phyloP scores from a whole-genome alignment of 2,113 vertebrate species.

The Pollimyrus isidori region DNA sequence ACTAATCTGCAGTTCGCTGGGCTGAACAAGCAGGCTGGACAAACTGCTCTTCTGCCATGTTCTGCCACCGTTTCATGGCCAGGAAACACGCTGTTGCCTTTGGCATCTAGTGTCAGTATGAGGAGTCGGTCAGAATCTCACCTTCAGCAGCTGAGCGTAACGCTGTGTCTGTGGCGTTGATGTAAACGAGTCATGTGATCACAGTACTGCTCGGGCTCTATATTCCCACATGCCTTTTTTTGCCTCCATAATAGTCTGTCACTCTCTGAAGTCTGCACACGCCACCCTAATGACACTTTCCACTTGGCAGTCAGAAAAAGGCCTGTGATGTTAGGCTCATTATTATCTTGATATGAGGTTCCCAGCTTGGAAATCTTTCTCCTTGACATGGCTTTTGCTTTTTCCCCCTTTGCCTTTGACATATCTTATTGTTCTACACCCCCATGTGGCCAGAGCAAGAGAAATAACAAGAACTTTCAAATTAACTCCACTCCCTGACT shows the following conservation, averaged over 20 bases:
- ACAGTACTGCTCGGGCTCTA: background rate
- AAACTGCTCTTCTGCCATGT: background rate
- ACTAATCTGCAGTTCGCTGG: background rate
- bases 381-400: background rate
- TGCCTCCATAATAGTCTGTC: conserved; percentile 33
- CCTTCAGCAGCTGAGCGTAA: background rate
- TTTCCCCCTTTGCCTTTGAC: conserved; percentile 21
- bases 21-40: background rate
- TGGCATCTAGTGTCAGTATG: background rate
- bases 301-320: conserved; percentile 29
- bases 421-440: conserved; percentile 66
- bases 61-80: background rate
- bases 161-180: background rate
- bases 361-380: conserved; percentile 31
- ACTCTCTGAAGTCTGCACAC: conserved; percentile 27
- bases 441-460: conserved; percentile 62
- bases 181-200: background rate
- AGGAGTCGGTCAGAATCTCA: background rate
- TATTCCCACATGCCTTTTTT: conserved; percentile 18
- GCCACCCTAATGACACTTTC: conserved; percentile 34
- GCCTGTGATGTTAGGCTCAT: conserved; percentile 33
- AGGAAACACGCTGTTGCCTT: background rate
- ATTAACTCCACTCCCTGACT: conserved; percentile 33
- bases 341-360: conserved; percentile 43
- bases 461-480: conserved; percentile 38